A percentile compares a stretch with the other conserved stretches of the same genome.
phyloP scores from a whole-genome alignment of 2,888 invertebrate species.

The Agonopterix subpropinquella region DNA sequence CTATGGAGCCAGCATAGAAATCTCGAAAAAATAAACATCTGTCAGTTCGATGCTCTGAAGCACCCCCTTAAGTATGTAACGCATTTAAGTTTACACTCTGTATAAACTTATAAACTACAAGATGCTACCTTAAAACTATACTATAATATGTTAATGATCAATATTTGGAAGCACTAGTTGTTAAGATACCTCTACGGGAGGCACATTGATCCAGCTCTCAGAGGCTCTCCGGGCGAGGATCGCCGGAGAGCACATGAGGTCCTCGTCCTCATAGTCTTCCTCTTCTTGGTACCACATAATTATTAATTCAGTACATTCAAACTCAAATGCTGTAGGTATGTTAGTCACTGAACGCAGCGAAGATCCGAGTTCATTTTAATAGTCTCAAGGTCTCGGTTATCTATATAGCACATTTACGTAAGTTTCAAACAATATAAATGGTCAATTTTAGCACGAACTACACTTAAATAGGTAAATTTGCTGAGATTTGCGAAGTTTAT shows the following conservation, averaged over 20 bases:
- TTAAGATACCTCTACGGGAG: slow-evolving; percentile 86
- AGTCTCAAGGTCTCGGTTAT: slow-evolving; percentile 8
- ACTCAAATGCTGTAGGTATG: not conserved
- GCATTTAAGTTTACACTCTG: too few relatives aligned
- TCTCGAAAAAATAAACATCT: too few relatives aligned
- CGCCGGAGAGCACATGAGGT: slow-evolving; percentile 90
- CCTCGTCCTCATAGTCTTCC: slow-evolving; percentile 85
- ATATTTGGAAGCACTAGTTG: too few relatives aligned
- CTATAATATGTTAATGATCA: not conserved
- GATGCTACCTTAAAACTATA: not conserved
- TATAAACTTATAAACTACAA: too few relatives aligned
- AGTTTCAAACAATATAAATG: not conserved
- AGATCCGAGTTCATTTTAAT: not conserved
- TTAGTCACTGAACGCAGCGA: not conserved
- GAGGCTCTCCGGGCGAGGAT: slow-evolving; percentile 90
- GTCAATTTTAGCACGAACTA: not conserved
- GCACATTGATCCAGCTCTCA: slow-evolving; percentile 93
- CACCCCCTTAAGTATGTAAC: too few relatives aligned
- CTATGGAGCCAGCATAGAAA: too few relatives aligned
- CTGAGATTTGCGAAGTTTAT: slow-evolving; percentile 12
- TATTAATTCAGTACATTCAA: not conserved
- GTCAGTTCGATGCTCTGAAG: too few relatives aligned
- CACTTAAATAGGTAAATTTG: too few relatives aligned
- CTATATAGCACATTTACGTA: slow-evolving; percentile 4
- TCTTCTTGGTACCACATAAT: slow-evolving; percentile 87